These are phyloP conservation scores for Cottoperca gobio DNA, from an alignment of 2,797 vertebrate species.

Conservation along the genomic window DNA sequence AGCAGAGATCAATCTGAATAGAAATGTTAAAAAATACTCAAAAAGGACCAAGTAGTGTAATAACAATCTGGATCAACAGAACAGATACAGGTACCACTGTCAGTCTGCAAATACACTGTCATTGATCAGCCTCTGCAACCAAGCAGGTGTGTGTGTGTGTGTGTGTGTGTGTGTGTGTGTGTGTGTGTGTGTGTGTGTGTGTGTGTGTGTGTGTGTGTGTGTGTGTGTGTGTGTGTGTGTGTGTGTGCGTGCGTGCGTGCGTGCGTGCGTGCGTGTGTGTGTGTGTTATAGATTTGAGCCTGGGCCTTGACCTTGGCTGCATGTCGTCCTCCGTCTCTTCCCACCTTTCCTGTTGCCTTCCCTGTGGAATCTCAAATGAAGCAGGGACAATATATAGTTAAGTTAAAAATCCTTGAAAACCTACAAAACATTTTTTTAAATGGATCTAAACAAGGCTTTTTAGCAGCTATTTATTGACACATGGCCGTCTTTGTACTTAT, in stretches of 20 bases:
- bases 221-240: background rate
- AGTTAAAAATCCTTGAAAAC: background rate
- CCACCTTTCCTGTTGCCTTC: background rate
- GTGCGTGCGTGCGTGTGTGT: background rate
- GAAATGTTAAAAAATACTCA: too few relatives aligned
- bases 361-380: background rate
- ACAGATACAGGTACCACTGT: background rate
- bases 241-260: constrained; percentile 1
- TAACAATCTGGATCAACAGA: background rate
- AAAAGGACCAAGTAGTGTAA: background rate
- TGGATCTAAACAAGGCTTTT: background rate
- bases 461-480: background rate
- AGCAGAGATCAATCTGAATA: background rate
- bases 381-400: too few relatives aligned
- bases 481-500: background rate
- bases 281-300: constrained; percentile 7
- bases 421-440: background rate
- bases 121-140: background rate
- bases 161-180: background rate
- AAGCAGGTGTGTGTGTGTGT: background rate
- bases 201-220: background rate
- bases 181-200: background rate
- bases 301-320: constrained; percentile 29
- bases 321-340: constrained; percentile 1
- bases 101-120: background rate